phyloP scores from a whole-genome alignment of 2,888 invertebrate genomes.

The Graphium colonna region DNA sequence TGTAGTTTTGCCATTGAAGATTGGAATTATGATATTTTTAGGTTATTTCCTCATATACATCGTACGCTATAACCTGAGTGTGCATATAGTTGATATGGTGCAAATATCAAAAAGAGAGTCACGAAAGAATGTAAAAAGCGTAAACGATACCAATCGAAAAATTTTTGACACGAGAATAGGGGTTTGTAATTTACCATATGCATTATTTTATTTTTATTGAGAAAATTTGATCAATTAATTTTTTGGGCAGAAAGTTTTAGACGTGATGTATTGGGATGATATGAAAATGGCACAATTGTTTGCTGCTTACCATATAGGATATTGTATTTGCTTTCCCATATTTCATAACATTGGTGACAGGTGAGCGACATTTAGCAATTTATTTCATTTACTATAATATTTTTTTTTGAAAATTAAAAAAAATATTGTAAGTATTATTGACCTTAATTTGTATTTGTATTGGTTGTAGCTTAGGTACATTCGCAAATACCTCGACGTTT shows the following conservation, averaged over 20 bases:
- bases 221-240: too few species aligned
- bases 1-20: conserved; percentile 36
- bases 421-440: too few species aligned
- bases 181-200: conserved; percentile 23
- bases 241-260: conserved; percentile 42
- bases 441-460: too few species aligned
- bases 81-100: conserved; percentile 68
- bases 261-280: conserved; percentile 60
- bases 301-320: conserved; percentile 68
- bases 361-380: too few species aligned
- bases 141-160: conserved; percentile 20
- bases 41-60: conserved; percentile 72
- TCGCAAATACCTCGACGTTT: too few species aligned
- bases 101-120: conserved; percentile 38
- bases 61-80: conserved; percentile 67
- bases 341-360: conserved; percentile 67
- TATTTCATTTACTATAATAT: too few species aligned
- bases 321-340: conserved; percentile 68
- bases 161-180: conserved; percentile 25
- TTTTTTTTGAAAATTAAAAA: too few species aligned
- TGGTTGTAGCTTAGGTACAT: too few species aligned
- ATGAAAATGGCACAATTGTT: conserved; percentile 57
- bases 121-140: conserved; percentile 1
- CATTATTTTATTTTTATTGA: too few species aligned
- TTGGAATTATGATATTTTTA: conserved; percentile 79